Evolutionary conservation across 2,113 vertebrate genomes (phyloP).

Genomic region (Myotis brandtii): DNA sequence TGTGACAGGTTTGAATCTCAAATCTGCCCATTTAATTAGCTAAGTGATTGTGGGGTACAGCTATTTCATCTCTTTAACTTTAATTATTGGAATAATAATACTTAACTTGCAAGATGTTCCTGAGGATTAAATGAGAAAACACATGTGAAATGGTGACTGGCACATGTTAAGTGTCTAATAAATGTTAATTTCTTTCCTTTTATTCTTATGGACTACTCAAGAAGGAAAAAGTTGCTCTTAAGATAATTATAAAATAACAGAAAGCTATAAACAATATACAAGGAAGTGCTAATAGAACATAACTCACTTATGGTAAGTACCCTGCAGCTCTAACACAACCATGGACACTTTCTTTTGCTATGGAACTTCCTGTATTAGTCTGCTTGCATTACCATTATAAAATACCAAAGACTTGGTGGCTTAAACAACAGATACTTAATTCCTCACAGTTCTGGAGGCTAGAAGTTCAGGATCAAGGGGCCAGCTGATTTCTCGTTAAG

Average conservation of each 20-base stretch:
- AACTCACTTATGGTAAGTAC: neutral
- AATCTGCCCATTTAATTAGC: neutral
- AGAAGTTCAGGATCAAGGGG: neutral
- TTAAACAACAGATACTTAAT: neutral
- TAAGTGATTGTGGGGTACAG: neutral
- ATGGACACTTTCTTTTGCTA: neutral
- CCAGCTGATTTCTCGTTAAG: neutral
- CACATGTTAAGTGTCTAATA: slow-evolving; percentile 56
- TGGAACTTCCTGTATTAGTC: neutral
- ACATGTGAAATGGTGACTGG: slow-evolving; percentile 45
- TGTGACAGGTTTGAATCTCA: neutral
- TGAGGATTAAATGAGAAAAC: slow-evolving; percentile 63
- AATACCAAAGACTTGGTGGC: neutral
- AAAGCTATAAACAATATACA: neutral
- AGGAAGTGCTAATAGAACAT: neutral
- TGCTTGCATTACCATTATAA: neutral
- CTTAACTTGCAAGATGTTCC: slow-evolving; percentile 59
- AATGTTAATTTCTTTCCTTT: slow-evolving; percentile 46
- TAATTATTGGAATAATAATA: slow-evolving; percentile 68
- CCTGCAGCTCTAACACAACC: neutral
- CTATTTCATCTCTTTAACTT: slow-evolving; percentile 58
- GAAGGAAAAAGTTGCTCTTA: slow-evolving; percentile 8
- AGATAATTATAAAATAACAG: slow-evolving; percentile 4
- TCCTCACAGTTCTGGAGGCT: neutral
- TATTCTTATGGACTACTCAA: neutral